A percentile compares a stretch with the other conserved stretches of the same genome.
These are phyloP conservation scores for Fissipunctia ypsillon DNA, from an alignment of 2,888 invertebrate genomes.

Conservation along the genomic window DNA sequence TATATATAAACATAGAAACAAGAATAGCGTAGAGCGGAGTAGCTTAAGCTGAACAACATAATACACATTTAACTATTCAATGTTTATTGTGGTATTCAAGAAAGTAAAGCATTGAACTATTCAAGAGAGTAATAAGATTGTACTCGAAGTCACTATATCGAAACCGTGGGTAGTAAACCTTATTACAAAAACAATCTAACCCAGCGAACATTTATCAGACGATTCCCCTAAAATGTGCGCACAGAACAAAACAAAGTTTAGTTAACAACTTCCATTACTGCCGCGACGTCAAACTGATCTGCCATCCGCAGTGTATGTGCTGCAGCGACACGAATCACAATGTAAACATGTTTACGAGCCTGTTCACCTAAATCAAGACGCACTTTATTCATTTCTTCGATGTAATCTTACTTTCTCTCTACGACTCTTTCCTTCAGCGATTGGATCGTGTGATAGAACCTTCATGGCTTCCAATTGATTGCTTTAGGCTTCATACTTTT, in stretches of 20 bases:
- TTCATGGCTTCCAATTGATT: slow-evolving; percentile 64
- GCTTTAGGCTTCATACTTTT: slow-evolving; percentile 55
- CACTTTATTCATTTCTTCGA: slow-evolving; percentile 67
- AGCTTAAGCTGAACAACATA: slow-evolving; percentile 7
- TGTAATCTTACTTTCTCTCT: slow-evolving; percentile 54
- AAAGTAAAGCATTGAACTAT: slow-evolving; percentile 37
- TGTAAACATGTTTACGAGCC: slow-evolving; percentile 75
- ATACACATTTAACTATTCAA: slow-evolving; percentile 18
- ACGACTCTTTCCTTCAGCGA: slow-evolving; percentile 37
- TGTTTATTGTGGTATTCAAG: slow-evolving; percentile 22
- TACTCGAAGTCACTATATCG: not conserved
- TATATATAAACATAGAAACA: not conserved
- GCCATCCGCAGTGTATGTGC: slow-evolving; percentile 29
- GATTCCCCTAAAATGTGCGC: slow-evolving; percentile 42
- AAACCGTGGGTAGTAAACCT: slow-evolving; percentile 31
- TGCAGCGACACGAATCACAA: slow-evolving; percentile 34
- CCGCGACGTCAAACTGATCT: slow-evolving; percentile 46
- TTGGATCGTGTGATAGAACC: slow-evolving; percentile 51
- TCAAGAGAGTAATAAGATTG: slow-evolving; percentile 23
- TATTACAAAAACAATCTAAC: slow-evolving; percentile 44
- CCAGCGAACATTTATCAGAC: slow-evolving; percentile 19
- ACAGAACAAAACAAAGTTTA: slow-evolving; percentile 65
- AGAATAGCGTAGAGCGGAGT: not conserved
- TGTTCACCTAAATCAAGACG: slow-evolving; percentile 66
- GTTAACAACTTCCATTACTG: slow-evolving; percentile 55